These are phyloP conservation scores for Siniperca undulata DNA, from an alignment of 2,797 vertebrate species.

Conservation along the genomic window DNA sequence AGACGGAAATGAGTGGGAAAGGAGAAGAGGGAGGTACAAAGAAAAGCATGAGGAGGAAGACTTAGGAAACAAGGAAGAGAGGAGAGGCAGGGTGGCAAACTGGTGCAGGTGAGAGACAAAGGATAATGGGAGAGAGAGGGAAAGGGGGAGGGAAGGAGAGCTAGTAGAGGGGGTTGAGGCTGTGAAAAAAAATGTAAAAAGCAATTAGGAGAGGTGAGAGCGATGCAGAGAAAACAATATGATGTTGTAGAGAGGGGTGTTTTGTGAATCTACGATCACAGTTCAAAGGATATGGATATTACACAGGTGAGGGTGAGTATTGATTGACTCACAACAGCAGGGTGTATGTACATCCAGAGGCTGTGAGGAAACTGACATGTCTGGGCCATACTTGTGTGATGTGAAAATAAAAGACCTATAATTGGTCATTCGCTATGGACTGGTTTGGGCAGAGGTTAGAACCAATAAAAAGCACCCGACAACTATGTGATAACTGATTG, in stretches of 20 bases:
- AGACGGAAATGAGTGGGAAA: slow-evolving; percentile 31
- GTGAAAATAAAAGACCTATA: slow-evolving; percentile 59
- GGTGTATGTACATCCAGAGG: slow-evolving; percentile 30
- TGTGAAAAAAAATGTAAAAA: slow-evolving; percentile 36
- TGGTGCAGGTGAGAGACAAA: slow-evolving; percentile 20
- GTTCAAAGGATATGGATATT: slow-evolving; percentile 48
- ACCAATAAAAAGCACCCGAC: slow-evolving; percentile 42
- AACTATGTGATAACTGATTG: slow-evolving; percentile 33
- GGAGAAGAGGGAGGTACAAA: not conserved
- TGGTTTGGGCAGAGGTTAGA: slow-evolving; percentile 40
- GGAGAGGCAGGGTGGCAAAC: not conserved
- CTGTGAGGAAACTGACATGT: slow-evolving; percentile 41
- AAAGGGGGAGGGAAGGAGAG: not conserved
- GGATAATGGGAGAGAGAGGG: slow-evolving; percentile 3
- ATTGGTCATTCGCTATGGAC: slow-evolving; percentile 48
- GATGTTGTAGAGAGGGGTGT: slow-evolving; percentile 6
- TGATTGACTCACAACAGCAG: slow-evolving; percentile 41
- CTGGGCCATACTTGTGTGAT: slow-evolving; percentile 20
- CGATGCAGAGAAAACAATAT: slow-evolving; percentile 6
- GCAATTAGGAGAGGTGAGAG: slow-evolving; percentile 49
- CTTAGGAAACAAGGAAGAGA: not conserved
- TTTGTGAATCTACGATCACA: slow-evolving; percentile 40
- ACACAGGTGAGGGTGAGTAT: slow-evolving; percentile 57
- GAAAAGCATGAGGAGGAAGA: slow-evolving; percentile 1
- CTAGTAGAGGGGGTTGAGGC: slow-evolving; percentile 9